Percentiles rank a stretch among this genome's conserved stretches.
Evolutionary conservation across 2,888 invertebrate genomes (phyloP).

Genomic region (Athalia rosae): DNA sequence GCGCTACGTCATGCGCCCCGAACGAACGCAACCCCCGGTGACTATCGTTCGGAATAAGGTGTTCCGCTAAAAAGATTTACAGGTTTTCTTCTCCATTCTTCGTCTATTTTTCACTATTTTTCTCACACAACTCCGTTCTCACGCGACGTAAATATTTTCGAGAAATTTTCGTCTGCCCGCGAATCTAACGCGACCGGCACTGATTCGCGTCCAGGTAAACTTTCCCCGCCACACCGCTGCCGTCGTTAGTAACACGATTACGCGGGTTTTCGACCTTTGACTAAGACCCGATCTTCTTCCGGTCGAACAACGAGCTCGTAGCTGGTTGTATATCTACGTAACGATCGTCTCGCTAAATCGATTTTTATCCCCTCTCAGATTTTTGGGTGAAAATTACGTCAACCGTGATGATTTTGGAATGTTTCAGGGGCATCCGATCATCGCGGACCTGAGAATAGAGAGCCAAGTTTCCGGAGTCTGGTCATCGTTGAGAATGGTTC

Average conservation of each 20-base stretch:
- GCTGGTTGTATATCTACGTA: conserved; percentile 24
- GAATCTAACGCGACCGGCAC: neutral
- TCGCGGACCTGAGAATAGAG: neutral
- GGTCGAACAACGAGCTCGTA: conserved; percentile 20
- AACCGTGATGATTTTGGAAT: neutral
- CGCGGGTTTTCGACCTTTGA: conserved; percentile 28
- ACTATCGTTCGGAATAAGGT: conserved; percentile 8
- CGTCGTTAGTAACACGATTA: conserved; percentile 30
- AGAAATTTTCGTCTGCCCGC: neutral
- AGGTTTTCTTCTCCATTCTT: neutral
- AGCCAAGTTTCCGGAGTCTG: no score
- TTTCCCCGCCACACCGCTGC: neutral
- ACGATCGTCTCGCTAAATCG: neutral
- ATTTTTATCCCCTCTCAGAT: no score
- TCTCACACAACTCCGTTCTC: neutral
- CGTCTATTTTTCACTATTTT: neutral
- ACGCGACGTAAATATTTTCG: neutral
- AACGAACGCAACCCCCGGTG: conserved; percentile 17
- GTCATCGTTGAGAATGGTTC: no score
- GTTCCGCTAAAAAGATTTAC: neutral
- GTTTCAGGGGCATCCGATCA: neutral
- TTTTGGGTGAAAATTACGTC: no score
- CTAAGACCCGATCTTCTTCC: conserved; percentile 28
- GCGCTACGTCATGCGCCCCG: conserved; percentile 67
- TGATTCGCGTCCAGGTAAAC: neutral